Percentiles rank a stretch among this genome's conserved stretches.
These are phyloP conservation scores for Stictocephala bisonia DNA, from an alignment of 2,888 invertebrate species.

Conservation along the genomic window DNA sequence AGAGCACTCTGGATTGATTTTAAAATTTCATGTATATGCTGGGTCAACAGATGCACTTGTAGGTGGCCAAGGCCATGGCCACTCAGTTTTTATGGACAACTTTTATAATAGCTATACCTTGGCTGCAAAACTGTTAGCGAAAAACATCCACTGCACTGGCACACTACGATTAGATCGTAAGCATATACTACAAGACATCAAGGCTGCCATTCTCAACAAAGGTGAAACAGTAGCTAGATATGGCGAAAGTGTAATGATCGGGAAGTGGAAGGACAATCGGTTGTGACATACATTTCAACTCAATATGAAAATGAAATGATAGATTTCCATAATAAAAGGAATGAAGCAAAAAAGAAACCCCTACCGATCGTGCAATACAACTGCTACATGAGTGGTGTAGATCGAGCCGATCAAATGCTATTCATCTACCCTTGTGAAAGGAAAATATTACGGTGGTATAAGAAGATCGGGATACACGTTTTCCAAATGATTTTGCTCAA, in stretches of 20 bases:
- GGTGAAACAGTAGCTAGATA: slow-evolving; percentile 21
- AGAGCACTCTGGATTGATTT: too few relatives aligned
- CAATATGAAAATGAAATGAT: not conserved
- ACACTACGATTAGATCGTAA: slow-evolving; percentile 37
- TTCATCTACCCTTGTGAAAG: too few relatives aligned
- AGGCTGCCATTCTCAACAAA: slow-evolving; percentile 29
- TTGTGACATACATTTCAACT: slow-evolving; percentile 2
- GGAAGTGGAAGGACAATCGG: slow-evolving; percentile 9
- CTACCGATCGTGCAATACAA: too few relatives aligned
- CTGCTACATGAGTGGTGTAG: too few relatives aligned
- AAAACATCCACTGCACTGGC: slow-evolving; percentile 11
- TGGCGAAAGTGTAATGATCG: slow-evolving; percentile 1
- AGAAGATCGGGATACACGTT: too few relatives aligned
- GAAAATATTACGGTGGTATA: too few relatives aligned
- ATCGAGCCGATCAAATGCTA: too few relatives aligned
- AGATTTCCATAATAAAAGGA: not conserved
- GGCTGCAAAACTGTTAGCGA: not conserved
- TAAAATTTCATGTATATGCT: too few relatives aligned
- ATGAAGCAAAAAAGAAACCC: too few relatives aligned
- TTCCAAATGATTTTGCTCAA: too few relatives aligned
- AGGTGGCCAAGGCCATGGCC: too few relatives aligned
- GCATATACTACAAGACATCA: slow-evolving; percentile 21
- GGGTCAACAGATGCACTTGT: too few relatives aligned
- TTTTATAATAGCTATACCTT: not conserved
- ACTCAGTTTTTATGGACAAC: not conserved